Evolutionary conservation across 2,888 invertebrate species (phyloP), one percentile per base, ranked within the genome.

Genomic region (Gymnoscelis rufifasciata): DNA sequence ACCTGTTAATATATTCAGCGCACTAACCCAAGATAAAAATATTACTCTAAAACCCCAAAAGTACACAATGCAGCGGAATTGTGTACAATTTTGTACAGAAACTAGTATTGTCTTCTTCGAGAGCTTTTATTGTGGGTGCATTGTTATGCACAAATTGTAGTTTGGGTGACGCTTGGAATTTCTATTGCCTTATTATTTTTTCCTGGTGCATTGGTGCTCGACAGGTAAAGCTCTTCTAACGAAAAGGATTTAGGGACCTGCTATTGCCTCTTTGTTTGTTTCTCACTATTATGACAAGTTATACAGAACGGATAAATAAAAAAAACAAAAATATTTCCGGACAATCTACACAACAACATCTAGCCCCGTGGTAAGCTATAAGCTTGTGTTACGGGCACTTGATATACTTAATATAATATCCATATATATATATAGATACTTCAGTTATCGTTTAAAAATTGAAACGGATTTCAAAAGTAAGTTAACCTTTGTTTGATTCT

Each of bases 51-150:
- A 52, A 49, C 47, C 7, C 12, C 19, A 45, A 55, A 52, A 54
- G 44, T 41, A 43, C 39, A 55, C 54, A 55, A 54, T 51, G 44
- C 26, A 51, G 49, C 47, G n/a, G n/a, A n/a, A n/a, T n/a, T n/a
- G n/a, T n/a, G n/a, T n/a, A n/a, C n/a, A n/a, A n/a, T 52, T 45
- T 59, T 54, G 49, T 31, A 38, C 30, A 37, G 24, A 43, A 27
- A 43, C 28, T 39, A 38, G 50, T 31, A 61, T 62, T 67, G 64
- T 70, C 58, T 59, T 59, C 56, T 57, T 57, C 48, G 51, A 64
- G 62, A 57, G 50, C 52, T 59, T 66, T 62, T 65, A 62, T 64
- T 58, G 29, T 59, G 52, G 47, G 58, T 54, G 52, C 53, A 60
- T 65, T 60, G 59, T 67, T 64, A 51, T 56, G 42, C 47, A 59